Evolutionary conservation across 2,797 vertebrate genomes (phyloP).

Genomic region (Adrianichthys oophorus): DNA sequence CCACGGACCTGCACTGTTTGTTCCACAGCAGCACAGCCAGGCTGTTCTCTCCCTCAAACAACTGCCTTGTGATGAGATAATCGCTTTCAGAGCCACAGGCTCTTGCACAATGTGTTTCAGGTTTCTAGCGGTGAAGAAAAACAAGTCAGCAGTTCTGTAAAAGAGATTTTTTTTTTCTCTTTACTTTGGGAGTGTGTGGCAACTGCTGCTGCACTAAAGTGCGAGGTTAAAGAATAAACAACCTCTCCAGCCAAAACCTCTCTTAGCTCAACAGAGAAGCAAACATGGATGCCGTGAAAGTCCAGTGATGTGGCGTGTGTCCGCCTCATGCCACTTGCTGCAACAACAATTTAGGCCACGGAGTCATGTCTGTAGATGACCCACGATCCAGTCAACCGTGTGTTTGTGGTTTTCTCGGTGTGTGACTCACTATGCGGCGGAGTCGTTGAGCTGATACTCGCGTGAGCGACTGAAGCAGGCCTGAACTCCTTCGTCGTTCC

Average conservation of each 20-base stretch:
- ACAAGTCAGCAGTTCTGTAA: not conserved
- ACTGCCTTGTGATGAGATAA: conserved; percentile 27
- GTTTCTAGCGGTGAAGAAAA: conserved; percentile 2
- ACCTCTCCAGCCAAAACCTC: conserved; percentile 17
- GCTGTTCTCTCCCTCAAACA: conserved; percentile 1
- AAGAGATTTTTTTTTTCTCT: conserved; percentile 1
- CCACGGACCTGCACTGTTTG: conserved; percentile 16
- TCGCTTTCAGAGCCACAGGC: conserved; percentile 10
- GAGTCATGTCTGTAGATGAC: conserved; percentile 23
- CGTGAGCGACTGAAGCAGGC: conserved; percentile 96
- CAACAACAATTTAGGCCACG: conserved; percentile 13
- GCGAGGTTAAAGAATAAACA: conserved; percentile 41
- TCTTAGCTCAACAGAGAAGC: conserved; percentile 18
- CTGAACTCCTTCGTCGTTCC: conserved; percentile 95
- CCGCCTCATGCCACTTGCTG: not conserved
- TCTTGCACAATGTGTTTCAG: conserved; percentile 26
- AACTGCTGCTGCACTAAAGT: conserved; percentile 15
- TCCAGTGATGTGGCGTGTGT: conserved; percentile 26
- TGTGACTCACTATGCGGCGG: conserved; percentile 93
- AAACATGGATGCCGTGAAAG: conserved; percentile 73
- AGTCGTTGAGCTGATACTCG: conserved; percentile 98
- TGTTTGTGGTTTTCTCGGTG: conserved; percentile 28
- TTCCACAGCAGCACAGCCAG: conserved; percentile 3
- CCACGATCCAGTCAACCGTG: conserved; percentile 13
- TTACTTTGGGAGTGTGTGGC: conserved; percentile 10